Evolutionary conservation across 2,797 vertebrate species (phyloP), one percentile per base, ranked within the genome.

Genomic region (Sebastiscus tertius): DNA sequence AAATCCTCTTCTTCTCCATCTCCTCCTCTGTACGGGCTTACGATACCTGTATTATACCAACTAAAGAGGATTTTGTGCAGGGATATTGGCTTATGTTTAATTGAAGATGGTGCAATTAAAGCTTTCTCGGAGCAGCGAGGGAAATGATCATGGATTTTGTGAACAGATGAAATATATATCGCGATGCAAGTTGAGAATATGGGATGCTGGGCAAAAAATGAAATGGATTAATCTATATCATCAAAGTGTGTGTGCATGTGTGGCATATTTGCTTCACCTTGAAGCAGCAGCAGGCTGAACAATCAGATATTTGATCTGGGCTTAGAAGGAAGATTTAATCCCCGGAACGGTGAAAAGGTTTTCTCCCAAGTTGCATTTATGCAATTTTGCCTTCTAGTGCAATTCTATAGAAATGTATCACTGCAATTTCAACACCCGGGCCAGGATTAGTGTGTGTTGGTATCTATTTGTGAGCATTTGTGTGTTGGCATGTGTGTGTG

Each of bases 281-380:
- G 91, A 93, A 90, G 86, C 83, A 82, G 88, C 81, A 82, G 89
- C 84, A 86, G 84, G 83, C 85, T 87, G 82, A 95, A 94, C 93
- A 95, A 95, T 96, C 93, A 89, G 88, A 93, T 93, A 93, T 96
- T 96, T 95, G 93, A 96, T 95, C 94, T 93, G 87, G 90, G 93
- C 64, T 95, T 93, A 95, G 92, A 90, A 86, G 87, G 83, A 88
- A 91, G 91, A 94, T 96, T 94, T 94, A 94, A 95, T 95, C 94
- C 94, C 87, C 87, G 46, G 87, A 91, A 93, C 85, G 85, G 87
- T 93, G 91, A 92, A 95, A 93, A 92, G 91, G 86, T 90, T 95
- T 95, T 92, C 87, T 91, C 90, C 87, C 89, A 93, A 94, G 92
- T 95, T 95, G 93, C 90, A 92, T 95, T 94, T 90, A 93, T 94